These are phyloP conservation scores for Pygoscelis antarcticus DNA, from an alignment of 2,113 vertebrate genomes.

Conservation along the genomic window DNA sequence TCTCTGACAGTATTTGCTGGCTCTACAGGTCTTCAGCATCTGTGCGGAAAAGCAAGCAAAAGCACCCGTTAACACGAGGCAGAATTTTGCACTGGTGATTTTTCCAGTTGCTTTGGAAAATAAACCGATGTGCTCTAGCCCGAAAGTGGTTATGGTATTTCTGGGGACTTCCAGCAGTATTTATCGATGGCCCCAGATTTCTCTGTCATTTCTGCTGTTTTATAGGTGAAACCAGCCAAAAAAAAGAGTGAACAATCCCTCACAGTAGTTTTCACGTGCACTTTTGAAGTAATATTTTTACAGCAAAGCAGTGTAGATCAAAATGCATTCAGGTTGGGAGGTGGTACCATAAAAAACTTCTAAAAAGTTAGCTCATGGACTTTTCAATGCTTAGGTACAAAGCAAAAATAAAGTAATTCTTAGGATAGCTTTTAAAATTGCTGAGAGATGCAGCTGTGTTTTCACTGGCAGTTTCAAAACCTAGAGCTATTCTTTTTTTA, in stretches of 20 bases:
- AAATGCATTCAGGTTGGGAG: background rate
- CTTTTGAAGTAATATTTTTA: background rate
- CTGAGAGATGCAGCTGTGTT: background rate
- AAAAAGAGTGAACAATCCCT: background rate
- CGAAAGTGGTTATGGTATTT: background rate
- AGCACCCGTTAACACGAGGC: accelerated
- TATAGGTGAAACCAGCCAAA: background rate
- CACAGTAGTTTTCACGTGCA: background rate
- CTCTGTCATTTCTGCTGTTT: background rate
- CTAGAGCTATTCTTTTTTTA: background rate
- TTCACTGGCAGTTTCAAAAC: background rate
- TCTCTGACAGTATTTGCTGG: background rate
- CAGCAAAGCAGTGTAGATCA: background rate
- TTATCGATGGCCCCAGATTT: background rate
- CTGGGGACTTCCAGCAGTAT: background rate
- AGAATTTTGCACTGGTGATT: background rate
- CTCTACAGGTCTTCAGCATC: background rate
- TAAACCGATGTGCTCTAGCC: background rate
- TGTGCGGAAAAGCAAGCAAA: background rate
- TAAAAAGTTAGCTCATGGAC: background rate
- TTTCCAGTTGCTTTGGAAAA: background rate
- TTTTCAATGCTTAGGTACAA: background rate
- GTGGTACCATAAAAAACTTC: background rate
- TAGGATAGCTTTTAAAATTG: background rate
- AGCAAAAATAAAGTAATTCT: background rate